Percentiles rank a stretch among this genome's conserved stretches.
phyloP scores from a whole-genome alignment of 2,888 invertebrate genomes.

The Platerodrilus igneus region DNA sequence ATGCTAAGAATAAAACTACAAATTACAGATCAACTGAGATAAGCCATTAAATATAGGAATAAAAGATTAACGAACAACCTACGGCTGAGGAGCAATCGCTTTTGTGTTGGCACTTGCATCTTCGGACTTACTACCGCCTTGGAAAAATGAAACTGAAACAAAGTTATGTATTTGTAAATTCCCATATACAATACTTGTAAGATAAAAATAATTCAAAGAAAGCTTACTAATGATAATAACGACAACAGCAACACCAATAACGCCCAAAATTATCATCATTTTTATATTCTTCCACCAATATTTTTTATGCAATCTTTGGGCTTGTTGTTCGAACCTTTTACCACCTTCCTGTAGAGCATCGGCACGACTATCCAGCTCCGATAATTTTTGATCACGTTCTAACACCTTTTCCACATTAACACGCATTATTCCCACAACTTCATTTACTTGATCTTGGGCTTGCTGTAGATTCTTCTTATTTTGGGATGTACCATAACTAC shows the following conservation, averaged over 20 bases:
- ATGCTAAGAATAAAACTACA: too few species aligned
- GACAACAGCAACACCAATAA: constrained; percentile 75
- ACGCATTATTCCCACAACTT: constrained; percentile 93
- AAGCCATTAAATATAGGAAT: too few species aligned
- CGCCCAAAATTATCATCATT: constrained; percentile 91
- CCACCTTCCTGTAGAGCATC: constrained; percentile 93
- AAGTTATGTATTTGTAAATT: too few species aligned
- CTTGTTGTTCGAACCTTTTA: constrained; percentile 95
- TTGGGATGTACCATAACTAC: constrained; percentile 18
- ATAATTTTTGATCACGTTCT: constrained; percentile 91
- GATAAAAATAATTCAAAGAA: constrained; percentile 12
- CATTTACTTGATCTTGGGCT: constrained; percentile 47
- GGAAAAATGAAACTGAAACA: too few species aligned
- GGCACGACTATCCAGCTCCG: constrained; percentile 91
- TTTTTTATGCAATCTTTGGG: constrained; percentile 93
- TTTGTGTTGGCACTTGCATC: too few species aligned
- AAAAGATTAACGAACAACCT: too few species aligned
- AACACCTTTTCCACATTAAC: constrained; percentile 94
- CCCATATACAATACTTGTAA: background rate
- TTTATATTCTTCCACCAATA: constrained; percentile 98
- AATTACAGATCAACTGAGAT: too few species aligned
- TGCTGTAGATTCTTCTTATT: constrained; percentile 38
- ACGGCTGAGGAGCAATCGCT: too few species aligned
- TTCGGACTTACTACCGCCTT: too few species aligned
- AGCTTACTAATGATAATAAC: constrained; percentile 85